These are phyloP conservation scores for Trididemnum nubilum DNA, from an alignment of 23 tunicate genomes.

Conservation along the genomic window DNA sequence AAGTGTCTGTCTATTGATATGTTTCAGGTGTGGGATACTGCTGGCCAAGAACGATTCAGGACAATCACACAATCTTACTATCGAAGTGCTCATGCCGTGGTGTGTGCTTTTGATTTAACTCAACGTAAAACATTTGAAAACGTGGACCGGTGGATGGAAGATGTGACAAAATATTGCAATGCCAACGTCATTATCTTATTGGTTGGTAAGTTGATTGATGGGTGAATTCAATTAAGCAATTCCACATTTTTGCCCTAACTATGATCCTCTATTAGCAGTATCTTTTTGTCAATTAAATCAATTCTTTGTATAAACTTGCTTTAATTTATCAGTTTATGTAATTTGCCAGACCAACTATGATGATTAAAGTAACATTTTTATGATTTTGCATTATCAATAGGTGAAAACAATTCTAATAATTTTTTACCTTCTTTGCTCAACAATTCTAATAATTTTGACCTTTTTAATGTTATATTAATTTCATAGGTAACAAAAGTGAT, in stretches of 20 bases:
- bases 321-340: too few relatives aligned
- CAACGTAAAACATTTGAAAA: slow-evolving; percentile 44
- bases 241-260: background rate
- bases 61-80: slow-evolving; percentile 86
- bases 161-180: slow-evolving; percentile 58
- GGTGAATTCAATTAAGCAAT: too few relatives aligned
- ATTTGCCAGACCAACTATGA: too few relatives aligned
- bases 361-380: too few relatives aligned
- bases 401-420: too few relatives aligned
- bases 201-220: slow-evolving; percentile 66
- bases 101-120: slow-evolving; percentile 84
- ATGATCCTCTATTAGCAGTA: background rate
- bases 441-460: too few relatives aligned
- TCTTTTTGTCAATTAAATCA: too few relatives aligned
- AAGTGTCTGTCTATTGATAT: too few relatives aligned
- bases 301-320: too few relatives aligned
- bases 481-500: slow-evolving; percentile 87
- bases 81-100: slow-evolving; percentile 81
- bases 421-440: too few relatives aligned
- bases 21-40: slow-evolving; percentile 89
- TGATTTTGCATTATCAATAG: too few relatives aligned
- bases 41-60: slow-evolving; percentile 89
- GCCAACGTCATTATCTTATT: slow-evolving; percentile 42
- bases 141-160: slow-evolving; percentile 67
- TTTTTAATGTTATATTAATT: too few relatives aligned